Percentiles rank a stretch among this genome's conserved stretches.
These are phyloP conservation scores for Lepisosteus oculatus DNA, from an alignment of 2,113 vertebrate species.

Conservation along the genomic window DNA sequence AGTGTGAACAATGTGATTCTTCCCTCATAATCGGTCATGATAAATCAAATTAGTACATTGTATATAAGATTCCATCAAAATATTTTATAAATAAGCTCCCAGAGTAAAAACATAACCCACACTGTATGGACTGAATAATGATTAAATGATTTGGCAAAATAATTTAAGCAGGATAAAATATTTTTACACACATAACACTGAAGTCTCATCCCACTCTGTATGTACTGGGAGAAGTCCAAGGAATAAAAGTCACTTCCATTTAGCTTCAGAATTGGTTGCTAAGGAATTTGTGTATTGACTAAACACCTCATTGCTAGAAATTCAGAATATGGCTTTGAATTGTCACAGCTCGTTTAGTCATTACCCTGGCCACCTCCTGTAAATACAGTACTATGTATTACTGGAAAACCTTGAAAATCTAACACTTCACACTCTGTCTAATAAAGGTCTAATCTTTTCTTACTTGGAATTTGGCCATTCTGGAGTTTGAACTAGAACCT, in stretches of 20 bases:
- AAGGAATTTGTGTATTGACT: slow-evolving; percentile 41
- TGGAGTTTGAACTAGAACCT: no score
- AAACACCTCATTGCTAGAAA: slow-evolving; percentile 42
- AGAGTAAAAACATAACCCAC: slow-evolving; percentile 28
- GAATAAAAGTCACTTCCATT: slow-evolving; percentile 45
- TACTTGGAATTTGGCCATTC: no score
- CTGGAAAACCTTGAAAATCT: no score
- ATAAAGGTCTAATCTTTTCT: no score
- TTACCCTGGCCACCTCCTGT: slow-evolving; percentile 28
- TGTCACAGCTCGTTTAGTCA: slow-evolving; percentile 33
- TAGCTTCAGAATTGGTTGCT: slow-evolving; percentile 43
- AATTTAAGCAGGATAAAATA: slow-evolving; percentile 43
- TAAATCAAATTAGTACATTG: slow-evolving; percentile 35
- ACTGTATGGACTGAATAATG: slow-evolving; percentile 36
- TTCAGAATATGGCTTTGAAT: slow-evolving; percentile 34
- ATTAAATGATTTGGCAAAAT: slow-evolving; percentile 50
- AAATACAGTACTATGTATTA: slow-evolving; percentile 16
- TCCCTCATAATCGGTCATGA: slow-evolving; percentile 27
- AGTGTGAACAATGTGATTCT: slow-evolving; percentile 24
- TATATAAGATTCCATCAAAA: slow-evolving; percentile 40
- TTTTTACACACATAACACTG: slow-evolving; percentile 45
- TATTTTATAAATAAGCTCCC: slow-evolving; percentile 30
- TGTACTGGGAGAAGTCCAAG: slow-evolving; percentile 34
- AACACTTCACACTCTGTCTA: no score
- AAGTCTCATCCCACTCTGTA: slow-evolving; percentile 31